Conservation (phyloP, 1,140 invertebrate species). For the Pissodes strobi region DNA sequence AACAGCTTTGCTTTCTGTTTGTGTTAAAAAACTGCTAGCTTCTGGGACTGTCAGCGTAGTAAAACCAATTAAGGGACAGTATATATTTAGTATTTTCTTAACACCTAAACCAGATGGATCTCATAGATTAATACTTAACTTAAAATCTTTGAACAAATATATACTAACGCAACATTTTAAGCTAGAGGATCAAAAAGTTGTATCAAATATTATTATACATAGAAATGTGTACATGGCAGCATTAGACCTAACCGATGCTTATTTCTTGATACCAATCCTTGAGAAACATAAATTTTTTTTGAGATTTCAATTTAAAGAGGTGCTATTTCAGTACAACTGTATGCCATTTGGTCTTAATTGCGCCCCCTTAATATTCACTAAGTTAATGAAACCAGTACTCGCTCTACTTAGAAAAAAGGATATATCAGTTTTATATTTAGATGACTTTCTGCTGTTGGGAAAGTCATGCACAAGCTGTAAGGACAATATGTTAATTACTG, state of each 20-base stretch:
- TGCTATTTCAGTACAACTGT: constrained; percentile 41
- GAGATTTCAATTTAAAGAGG: constrained; percentile 36
- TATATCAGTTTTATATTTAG: constrained; percentile 22
- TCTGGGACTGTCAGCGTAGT: too few relatives aligned
- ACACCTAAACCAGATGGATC: too few relatives aligned
- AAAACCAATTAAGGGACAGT: too few relatives aligned
- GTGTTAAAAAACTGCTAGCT: too few relatives aligned
- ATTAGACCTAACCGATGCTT: constrained; percentile 40
- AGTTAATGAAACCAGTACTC: constrained; percentile 22
- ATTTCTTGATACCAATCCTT: constrained; percentile 32
- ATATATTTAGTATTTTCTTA: too few relatives aligned
- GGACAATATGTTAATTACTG: background rate
- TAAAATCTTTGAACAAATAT: too few relatives aligned
- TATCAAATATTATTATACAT: too few relatives aligned
- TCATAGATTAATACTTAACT: too few relatives aligned
- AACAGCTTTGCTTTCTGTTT: too few relatives aligned
- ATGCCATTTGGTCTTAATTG: constrained; percentile 20
- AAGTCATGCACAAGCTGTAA: background rate
- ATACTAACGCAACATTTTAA: too few relatives aligned
- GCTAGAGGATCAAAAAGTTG: too few relatives aligned
- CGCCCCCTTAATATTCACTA: constrained; percentile 38
- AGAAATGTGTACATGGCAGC: too few relatives aligned
- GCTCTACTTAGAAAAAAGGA: constrained; percentile 2
- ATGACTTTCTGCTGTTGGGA: constrained; percentile 12
- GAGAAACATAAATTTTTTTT: constrained; percentile 34